Conservation (phyloP, 2,888 invertebrate genomes). For the Tenthredo mesomela region DNA sequence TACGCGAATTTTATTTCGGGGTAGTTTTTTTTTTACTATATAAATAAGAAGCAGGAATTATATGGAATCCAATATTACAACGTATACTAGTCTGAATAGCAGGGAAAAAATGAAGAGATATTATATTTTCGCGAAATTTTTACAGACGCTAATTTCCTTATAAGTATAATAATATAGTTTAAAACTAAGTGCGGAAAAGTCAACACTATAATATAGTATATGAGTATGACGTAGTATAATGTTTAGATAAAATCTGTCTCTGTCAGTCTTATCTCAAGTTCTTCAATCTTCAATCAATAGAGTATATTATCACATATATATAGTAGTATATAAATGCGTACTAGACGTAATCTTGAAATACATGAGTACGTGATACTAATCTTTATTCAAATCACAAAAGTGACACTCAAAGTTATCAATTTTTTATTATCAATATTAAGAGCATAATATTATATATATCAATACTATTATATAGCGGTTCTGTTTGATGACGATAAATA, state of each 20-base stretch:
- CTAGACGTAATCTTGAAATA: constrained; percentile 3
- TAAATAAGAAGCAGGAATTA: not conserved
- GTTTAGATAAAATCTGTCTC: not conserved
- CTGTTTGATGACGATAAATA: not conserved
- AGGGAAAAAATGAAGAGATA: not conserved
- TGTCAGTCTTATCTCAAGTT: not conserved
- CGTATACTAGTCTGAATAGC: not conserved
- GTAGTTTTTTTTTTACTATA: not conserved
- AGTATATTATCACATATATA: not conserved
- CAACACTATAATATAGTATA: not conserved
- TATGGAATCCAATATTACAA: not conserved
- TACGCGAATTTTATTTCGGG: not conserved
- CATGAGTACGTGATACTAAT: not conserved
- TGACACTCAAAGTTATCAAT: not conserved
- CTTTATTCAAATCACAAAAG: not conserved
- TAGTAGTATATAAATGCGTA: not conserved
- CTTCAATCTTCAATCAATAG: not conserved
- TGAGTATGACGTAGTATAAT: not conserved
- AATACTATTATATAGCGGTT: not conserved
- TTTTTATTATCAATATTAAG: not conserved
- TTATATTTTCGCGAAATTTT: not conserved
- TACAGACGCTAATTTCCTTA: not conserved
- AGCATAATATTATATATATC: not conserved
- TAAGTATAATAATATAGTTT: not conserved
- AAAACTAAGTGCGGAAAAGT: not conserved